A percentile compares a stretch with the other conserved stretches of the same genome.
Evolutionary conservation across 2,888 invertebrate species (phyloP).

Genomic region (Zeuzera pyrina): DNA sequence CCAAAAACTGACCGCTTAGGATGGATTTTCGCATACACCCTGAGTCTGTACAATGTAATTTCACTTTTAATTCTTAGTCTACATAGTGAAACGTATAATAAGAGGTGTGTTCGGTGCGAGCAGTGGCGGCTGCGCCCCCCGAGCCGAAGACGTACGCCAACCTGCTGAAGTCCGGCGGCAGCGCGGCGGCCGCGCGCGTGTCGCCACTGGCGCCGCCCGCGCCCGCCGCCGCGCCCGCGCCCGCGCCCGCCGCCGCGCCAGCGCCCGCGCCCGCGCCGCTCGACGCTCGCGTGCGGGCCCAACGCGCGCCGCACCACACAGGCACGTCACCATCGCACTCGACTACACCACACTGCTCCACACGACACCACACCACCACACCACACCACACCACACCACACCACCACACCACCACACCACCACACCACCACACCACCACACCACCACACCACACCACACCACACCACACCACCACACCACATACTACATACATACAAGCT

Average conservation of each 20-base stretch:
- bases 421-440: too few relatives aligned
- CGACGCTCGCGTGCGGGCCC: constrained; percentile 20
- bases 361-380: constrained; percentile 17
- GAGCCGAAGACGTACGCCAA: constrained; percentile 93
- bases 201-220: too few relatives aligned
- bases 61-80: too few relatives aligned
- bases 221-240: constrained; percentile 4
- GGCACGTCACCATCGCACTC: constrained; percentile 16
- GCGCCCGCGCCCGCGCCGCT: constrained; percentile 20
- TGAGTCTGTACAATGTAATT: too few relatives aligned
- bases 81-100: too few relatives aligned
- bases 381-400: too few relatives aligned
- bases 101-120: neutral
- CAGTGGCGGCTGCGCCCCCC: constrained; percentile 32
- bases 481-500: too few relatives aligned
- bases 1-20: too few relatives aligned
- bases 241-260: constrained; percentile 25
- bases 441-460: too few relatives aligned
- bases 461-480: too few relatives aligned
- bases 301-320: constrained; percentile 21
- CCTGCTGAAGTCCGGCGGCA: constrained; percentile 78
- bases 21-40: too few relatives aligned
- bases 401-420: too few relatives aligned
- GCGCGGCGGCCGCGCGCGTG: constrained; percentile 14
- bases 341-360: constrained; percentile 26